Conservation (phyloP, 2,888 invertebrate genomes). For the Trichopria drosophilae region DNA sequence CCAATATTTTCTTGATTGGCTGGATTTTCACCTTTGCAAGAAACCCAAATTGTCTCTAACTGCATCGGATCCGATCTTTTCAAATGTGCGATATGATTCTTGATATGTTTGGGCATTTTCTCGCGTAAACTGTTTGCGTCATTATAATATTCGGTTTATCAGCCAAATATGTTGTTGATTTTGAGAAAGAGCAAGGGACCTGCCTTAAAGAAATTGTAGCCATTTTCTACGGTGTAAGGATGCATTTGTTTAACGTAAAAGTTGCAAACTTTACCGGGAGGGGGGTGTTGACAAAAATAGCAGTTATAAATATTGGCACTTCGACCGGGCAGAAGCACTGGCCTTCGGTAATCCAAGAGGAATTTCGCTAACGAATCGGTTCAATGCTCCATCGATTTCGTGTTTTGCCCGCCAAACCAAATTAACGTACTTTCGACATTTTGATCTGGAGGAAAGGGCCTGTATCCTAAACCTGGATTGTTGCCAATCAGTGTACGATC, state of each 20-base stretch:
- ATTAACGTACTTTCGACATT: no score
- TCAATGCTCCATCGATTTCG: no score
- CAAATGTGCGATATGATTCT: constrained; percentile 72
- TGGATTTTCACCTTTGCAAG: constrained; percentile 92
- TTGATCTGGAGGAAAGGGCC: no score
- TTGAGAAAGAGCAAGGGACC: constrained; percentile 94
- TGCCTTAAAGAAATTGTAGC: constrained; percentile 88
- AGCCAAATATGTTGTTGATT: no score
- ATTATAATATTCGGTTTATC: constrained; percentile 79
- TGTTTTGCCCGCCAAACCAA: no score
- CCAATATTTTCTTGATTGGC: constrained; percentile 92
- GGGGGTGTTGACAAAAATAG: constrained; percentile 72
- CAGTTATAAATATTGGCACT: constrained; percentile 78
- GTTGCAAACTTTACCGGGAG: constrained; percentile 79
- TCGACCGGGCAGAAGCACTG: constrained; percentile 71
- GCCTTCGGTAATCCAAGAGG: constrained; percentile 72
- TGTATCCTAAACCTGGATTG: no score
- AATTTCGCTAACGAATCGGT: no score
- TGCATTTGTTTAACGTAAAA: constrained; percentile 81
- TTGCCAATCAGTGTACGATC: no score
- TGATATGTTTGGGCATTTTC: constrained; percentile 74
- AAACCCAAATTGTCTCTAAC: constrained; percentile 83
- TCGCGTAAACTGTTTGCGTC: constrained; percentile 69
- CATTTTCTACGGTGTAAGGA: constrained; percentile 80
- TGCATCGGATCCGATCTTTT: constrained; percentile 58